Evolutionary conservation across 2,113 vertebrate genomes (phyloP), one percentile per base, ranked within the genome.

Genomic region (Dicentrarchus labrax): DNA sequence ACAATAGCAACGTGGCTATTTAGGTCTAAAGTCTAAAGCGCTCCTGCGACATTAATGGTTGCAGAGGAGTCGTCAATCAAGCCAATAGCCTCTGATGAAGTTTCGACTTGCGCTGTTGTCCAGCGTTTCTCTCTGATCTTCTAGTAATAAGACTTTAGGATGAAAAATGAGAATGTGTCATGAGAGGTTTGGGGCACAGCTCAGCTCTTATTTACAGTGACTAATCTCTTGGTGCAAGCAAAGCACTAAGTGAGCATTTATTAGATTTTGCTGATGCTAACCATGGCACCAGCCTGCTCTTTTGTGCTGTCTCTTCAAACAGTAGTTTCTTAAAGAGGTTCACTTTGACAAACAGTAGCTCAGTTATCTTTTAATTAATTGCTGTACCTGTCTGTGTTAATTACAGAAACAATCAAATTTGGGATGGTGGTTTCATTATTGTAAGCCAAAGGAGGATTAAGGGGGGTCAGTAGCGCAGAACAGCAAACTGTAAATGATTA

Each of bases 51-150:
- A 72, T 72, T 80, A 86, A 89, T 79, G 83, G 76, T 39, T 45
- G 39, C 76, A 13, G 73, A 87, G 89, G 86, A 84, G 87, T 92
- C 79, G 77, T 92, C 78, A 90, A 91, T 94, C 94, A 93, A 80
- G 73, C 61, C 80, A 83, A 70, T 47, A 8, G 75, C 74, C 60
- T 80, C 57, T 80, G 84, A 86, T 89, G 81, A 90, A 64, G 65
- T 85, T 88, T 92, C n/a, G 30, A 88, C 83, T 88, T 64, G 75
- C 22, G 56, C 82, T 15, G 60, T 83, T 72, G 78, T 91, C 86
- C 77, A 15, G 76, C 24, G 13, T 89, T 86, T 86, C 67, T 85
- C 78, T 90, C 82, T 75, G 70, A 86, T 91, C 82, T 72, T 82
- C 17, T 10, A 47, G 73, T 91, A 91, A 90, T 92, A 88, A 91